Percentiles rank a stretch among this genome's conserved stretches.
These are phyloP conservation scores for Aphaenogaster ashmeadi DNA, from an alignment of 1,140 invertebrate genomes.

Conservation along the genomic window DNA sequence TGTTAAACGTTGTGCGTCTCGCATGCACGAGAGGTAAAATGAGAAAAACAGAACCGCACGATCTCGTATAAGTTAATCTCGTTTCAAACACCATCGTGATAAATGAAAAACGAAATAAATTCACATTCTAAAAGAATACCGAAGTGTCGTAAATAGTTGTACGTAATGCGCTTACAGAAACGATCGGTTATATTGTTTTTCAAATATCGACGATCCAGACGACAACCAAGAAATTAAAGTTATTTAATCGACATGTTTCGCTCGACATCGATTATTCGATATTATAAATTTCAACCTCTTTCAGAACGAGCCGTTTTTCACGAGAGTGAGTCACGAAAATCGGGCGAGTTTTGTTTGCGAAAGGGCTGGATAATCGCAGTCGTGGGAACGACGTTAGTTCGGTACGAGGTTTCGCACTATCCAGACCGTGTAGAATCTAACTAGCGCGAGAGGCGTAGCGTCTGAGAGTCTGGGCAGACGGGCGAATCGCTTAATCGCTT, in stretches of 20 bases:
- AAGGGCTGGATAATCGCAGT: constrained; percentile 35
- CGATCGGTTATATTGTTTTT: neutral
- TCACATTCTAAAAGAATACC: neutral
- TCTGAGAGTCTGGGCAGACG: constrained; percentile 11
- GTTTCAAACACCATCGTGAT: constrained; percentile 17
- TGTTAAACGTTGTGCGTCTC: constrained; percentile 46
- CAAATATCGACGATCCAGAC: neutral
- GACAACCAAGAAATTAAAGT: neutral
- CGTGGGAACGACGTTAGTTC: constrained; percentile 54
- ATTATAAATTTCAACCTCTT: constrained; percentile 13
- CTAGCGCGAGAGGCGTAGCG: constrained; percentile 20
- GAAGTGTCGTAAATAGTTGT: neutral
- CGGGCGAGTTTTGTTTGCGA: constrained; percentile 19
- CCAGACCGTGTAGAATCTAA: constrained; percentile 52
- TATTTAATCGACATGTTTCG: neutral
- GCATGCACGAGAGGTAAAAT: constrained; percentile 32
- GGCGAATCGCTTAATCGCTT: constrained; percentile 59
- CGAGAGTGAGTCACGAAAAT: constrained; percentile 23
- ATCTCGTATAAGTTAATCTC: constrained; percentile 43
- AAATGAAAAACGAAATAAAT: constrained; percentile 42
- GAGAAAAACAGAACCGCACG: neutral
- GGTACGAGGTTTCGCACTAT: constrained; percentile 37
- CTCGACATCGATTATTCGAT: constrained; percentile 1
- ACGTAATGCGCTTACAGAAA: neutral
- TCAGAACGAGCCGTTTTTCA: neutral